Base-by-base conservation (phyloP, 2,888 invertebrate species). In the Nowickia ferox region DNA sequence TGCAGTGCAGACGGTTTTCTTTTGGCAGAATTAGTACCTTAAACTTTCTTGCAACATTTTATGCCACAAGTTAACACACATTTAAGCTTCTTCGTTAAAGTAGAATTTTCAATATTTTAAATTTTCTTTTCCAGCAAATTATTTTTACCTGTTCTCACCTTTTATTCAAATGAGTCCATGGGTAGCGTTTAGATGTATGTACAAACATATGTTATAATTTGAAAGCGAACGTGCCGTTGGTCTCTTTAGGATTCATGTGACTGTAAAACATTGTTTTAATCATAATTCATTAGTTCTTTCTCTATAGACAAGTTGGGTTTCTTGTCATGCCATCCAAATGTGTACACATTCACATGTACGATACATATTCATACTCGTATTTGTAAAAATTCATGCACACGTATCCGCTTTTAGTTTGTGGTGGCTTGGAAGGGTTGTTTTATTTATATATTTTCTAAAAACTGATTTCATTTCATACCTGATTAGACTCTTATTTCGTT, bases 211-310 rank as follows among this genome's bases (percentile, higher is more conserved):
- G 53, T 17, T 53, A 17, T 9, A 8, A 53, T 77, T 55, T n/a
- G 15, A 40, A 17, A 68, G 57, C 55, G 65, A 72, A 81, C 71
- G 69, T 82, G 75, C 42, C 63, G 63, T 79, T 55, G 61, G 68
- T 71, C n/a, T 66, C 42, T 83, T 79, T 66, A 19, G 65, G 42
- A 83, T 76, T 61, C 89, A 90, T 86, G 76, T 87, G 77, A 89
- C 89, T 88, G 88, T 89, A 89, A 88, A 88, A 89, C 91, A 90
- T 91, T 89, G 88, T 85, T 89, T 91, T 91, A 90, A 88, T 89
- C 88, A 91, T 90, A 90, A 90, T 91, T 91, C 91, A 90, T 91
- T 91, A 90, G 89, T 88, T 86, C 75, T 6, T 51, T 48, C 42
- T 86, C 88, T 87, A 88, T 84, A 88, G 48, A 88, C 88, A 89